Base-by-base conservation (phyloP, 2,797 vertebrate species). In the Rhinichthys osculus region DNA sequence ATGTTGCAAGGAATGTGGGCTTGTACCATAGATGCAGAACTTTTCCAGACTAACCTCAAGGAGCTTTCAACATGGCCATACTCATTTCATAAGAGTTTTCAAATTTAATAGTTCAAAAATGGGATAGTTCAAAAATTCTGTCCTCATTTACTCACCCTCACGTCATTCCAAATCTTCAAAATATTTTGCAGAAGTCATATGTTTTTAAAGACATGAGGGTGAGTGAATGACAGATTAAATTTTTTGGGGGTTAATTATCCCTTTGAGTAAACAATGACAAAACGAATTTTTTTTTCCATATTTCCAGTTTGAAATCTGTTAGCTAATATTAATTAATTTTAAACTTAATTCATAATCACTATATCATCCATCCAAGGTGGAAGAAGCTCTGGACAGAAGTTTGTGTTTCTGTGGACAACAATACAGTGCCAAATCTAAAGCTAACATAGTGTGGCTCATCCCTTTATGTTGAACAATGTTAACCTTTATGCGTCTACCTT, bases 1-100 rank as follows among this genome's bases (percentile, higher is more conserved):
- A 84, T 33, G 69, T 44, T 74, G 71, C 19, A 50, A 84, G 38
- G 77, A 76, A 82, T 83, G 54, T 67, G 47, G 87, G 79, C 21
- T 88, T 81, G 80, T 59, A 66, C 42, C 85, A 85, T 44, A 66
- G 42, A 78, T 81, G 78, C 57, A 81, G 69, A 79, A 77, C 27
- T 64, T 69, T 66, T 79, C 27, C 42, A 52, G 67, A 57, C 17
- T 19, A 72, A 62, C 47, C 33, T 62, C 27, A 23, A 82, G 14
- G 44, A 52, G 42, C 16, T 52, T 19, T 79, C 73, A 78, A 47
- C 57, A 74, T 27, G 33, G n/a, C 33, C 44, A 38, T 54, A 40
- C 5, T 69, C 19, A 73, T 84, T 27, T 77, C 38, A 77, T 16
- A 67, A 44, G 5, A 54, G 1, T 59, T 71, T 73, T 73, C 42